Evolutionary conservation across 2,888 invertebrate genomes (phyloP).

Genomic region (Drosophila peninsularis): DNA sequence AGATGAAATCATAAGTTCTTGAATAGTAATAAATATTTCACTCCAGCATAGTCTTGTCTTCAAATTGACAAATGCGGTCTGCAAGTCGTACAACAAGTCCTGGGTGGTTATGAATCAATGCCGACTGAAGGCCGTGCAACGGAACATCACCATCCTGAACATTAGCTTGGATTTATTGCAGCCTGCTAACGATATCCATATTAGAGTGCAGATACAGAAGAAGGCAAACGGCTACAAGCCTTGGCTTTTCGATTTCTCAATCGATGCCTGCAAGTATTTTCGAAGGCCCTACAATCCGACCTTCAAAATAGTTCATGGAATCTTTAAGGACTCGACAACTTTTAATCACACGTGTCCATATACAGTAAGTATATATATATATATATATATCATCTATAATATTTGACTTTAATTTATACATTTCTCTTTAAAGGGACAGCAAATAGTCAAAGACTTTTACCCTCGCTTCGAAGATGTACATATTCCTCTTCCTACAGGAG

Average conservation of each 20-base stretch:
- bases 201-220: neutral
- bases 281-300: neutral
- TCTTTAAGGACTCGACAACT: neutral
- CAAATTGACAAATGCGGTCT: conserved; percentile 26
- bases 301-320: neutral
- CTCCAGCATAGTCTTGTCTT: neutral
- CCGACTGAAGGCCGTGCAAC: conserved; percentile 16
- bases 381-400: neutral
- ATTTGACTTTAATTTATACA: too few species aligned
- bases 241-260: conserved; percentile 6
- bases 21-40: neutral
- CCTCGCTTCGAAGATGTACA: neutral
- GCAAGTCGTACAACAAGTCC: conserved; percentile 13
- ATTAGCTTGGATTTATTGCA: neutral
- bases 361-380: conserved; percentile 24
- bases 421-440: neutral
- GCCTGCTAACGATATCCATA: neutral
- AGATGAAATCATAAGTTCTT: neutral
- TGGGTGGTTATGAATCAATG: conserved; percentile 6
- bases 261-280: conserved; percentile 9
- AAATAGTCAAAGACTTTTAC: conserved; percentile 13
- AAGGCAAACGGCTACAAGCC: conserved; percentile 22
- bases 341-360: conserved; percentile 43
- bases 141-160: conserved; percentile 14
- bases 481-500: conserved; percentile 26